Percentiles rank a stretch among this genome's conserved stretches.
Conservation (phyloP, 2,888 invertebrate species). For the Euproctis similis region DNA sequence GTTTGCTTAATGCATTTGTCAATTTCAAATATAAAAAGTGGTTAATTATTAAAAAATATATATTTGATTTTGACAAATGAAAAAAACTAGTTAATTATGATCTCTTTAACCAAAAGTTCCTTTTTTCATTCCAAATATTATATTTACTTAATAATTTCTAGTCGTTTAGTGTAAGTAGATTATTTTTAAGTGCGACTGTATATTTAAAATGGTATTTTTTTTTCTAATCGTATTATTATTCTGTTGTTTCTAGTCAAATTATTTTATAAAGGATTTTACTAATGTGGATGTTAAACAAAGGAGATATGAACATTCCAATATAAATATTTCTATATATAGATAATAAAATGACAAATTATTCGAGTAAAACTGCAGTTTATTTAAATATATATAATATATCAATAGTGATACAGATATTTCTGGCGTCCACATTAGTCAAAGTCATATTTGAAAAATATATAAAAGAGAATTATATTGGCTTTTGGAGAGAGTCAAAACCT, state of each 20-base stretch:
- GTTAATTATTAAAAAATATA: conserved; percentile 25
- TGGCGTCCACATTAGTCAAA: conserved; percentile 53
- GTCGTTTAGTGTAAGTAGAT: conserved; percentile 24
- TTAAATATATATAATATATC: conserved; percentile 18
- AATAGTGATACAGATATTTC: conserved; percentile 18
- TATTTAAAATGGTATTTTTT: conserved; percentile 36
- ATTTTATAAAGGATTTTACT: conserved; percentile 52
- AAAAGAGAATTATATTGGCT: conserved; percentile 70
- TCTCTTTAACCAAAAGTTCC: conserved; percentile 32
- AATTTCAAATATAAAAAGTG: conserved; percentile 24
- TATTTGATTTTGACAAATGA: conserved; percentile 24
- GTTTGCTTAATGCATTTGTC: conserved; percentile 20
- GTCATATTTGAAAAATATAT: conserved; percentile 47
- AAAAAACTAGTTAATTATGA: conserved; percentile 29
- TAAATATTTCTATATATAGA: conserved; percentile 16
- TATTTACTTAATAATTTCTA: conserved; percentile 24
- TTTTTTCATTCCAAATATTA: conserved; percentile 32
- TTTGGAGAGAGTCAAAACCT: conserved; percentile 62
- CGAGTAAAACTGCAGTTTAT: conserved; percentile 13
- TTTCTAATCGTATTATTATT: conserved; percentile 44
- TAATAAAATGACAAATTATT: conserved; percentile 18
- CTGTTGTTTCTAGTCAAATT: conserved; percentile 73
- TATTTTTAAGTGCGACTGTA: conserved; percentile 61
- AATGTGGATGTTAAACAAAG: conserved; percentile 41
- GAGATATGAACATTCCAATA: too few species aligned